Evolutionary conservation across 2,797 vertebrate genomes (phyloP), one percentile per base, ranked within the genome.

Genomic region (Dipus sagitta): DNA sequence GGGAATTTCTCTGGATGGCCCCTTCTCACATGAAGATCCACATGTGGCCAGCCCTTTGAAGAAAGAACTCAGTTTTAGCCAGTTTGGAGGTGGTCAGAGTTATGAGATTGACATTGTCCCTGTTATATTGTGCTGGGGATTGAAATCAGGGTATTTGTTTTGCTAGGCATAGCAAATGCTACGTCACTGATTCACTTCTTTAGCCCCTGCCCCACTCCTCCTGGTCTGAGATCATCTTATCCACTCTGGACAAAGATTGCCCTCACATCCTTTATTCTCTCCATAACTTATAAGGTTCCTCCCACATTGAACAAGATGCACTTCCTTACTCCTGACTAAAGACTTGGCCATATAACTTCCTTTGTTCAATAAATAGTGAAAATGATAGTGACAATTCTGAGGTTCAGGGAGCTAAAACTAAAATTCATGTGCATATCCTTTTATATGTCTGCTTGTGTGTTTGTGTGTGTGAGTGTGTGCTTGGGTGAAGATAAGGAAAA

Each of bases 271-370:
- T 86, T 71, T n/a, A 23, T 80, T 47, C 17, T 28, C 74, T 32
- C 7, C 11, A 24, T 13, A 54, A 80, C n/a, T 6, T 11, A 3
- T 7, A 14, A 74, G 6, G 5, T 6, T 14, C 3, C 0, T 60
- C 67, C 70, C 11, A 68, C n/a, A 68, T 6, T 20, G 1, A 4
- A 15, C 72, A 54, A 93, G 14, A 52, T 42, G 3, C 42, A 26
- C 8, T 76, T 83, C 5, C 6, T 15, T 80, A 4, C 20, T 67
- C 18, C 12, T 67, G n/a, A 42, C 15, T 47, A 0, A 47, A 24
- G 15, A 15, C 71, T 82, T 52, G 6, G 38, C 21, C 30, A 21
- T 2, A 9, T 81, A 76, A 54, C 14, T 67, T 70, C 7, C 7
- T 60, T 54, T 85, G 67, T 7, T 15, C 18, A 70, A 28, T 54